Evolutionary conservation across 2,113 vertebrate genomes (phyloP).

Genomic region (Oncorhynchus nerka): DNA sequence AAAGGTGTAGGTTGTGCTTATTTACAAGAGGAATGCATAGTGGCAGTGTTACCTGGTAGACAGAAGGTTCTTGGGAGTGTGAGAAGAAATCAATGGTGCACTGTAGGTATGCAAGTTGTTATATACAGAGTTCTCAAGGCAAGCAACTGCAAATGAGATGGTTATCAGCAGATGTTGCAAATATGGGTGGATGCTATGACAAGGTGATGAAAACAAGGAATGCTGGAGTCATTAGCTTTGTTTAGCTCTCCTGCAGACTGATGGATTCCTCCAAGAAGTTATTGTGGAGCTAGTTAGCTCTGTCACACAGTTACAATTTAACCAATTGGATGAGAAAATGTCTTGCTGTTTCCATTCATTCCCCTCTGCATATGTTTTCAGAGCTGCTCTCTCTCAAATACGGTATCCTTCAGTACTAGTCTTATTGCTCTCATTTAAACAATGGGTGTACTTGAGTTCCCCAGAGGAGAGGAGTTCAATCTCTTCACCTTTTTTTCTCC

Average conservation of each 20-base stretch:
- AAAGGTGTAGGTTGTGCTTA: constrained; percentile 1
- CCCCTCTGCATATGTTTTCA: not conserved
- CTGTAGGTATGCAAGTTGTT: constrained; percentile 27
- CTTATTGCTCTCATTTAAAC: not conserved
- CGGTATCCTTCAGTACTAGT: not conserved
- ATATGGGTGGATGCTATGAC: constrained; percentile 46
- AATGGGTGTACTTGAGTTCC: constrained; percentile 24
- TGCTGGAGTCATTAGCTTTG: constrained; percentile 41
- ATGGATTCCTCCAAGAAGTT: constrained; percentile 27
- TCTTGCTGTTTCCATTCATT: constrained; percentile 18
- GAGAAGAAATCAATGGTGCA: not conserved
- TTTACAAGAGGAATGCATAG: constrained; percentile 13
- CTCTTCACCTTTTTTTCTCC: not conserved
- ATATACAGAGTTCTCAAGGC: constrained; percentile 17
- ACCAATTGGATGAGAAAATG: constrained; percentile 32
- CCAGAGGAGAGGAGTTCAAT: constrained; percentile 18
- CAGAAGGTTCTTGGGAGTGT: not conserved
- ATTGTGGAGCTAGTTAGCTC: constrained; percentile 23
- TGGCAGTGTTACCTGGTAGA: not conserved
- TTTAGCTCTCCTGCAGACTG: constrained; percentile 40
- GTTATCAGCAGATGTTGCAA: constrained; percentile 65
- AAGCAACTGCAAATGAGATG: constrained; percentile 32
- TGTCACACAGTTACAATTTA: constrained; percentile 16
- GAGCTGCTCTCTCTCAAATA: not conserved
- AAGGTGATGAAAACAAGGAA: constrained; percentile 61